Percentiles rank a stretch among this genome's conserved stretches.
Evolutionary conservation across 2,113 vertebrate species (phyloP).

Genomic region (Myanophis thanlyinensis): DNA sequence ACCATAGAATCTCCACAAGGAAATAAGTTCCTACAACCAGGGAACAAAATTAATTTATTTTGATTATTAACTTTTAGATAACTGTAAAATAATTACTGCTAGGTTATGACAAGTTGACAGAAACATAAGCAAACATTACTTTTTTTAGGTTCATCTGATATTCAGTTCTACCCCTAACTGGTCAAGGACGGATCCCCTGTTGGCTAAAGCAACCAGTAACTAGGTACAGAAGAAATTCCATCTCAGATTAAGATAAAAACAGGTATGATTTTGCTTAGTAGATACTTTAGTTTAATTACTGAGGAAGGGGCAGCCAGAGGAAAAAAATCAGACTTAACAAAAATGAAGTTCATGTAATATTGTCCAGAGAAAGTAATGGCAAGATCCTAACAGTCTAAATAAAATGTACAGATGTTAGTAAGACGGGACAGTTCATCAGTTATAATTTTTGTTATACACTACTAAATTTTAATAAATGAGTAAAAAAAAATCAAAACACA

Average conservation of each 20-base stretch:
- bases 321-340: not conserved
- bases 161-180: not conserved
- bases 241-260: not conserved
- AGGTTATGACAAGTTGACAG: not conserved
- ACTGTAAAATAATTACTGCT: not conserved
- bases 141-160: not conserved
- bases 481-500: not conserved
- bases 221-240: not conserved
- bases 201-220: not conserved
- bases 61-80: not conserved
- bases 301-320: not conserved
- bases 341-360: not conserved
- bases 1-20: conserved; percentile 99
- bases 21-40: conserved; percentile 86
- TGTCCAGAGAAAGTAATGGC: not conserved
- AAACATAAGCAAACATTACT: not conserved
- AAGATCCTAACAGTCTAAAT: not conserved
- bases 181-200: not conserved
- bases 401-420: not conserved
- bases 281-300: not conserved
- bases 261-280: not conserved
- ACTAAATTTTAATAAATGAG: too few species aligned
- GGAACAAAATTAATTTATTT: not conserved
- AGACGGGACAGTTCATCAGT: not conserved
- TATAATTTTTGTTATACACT: not conserved